Conservation (phyloP, 2,113 vertebrate genomes). For the Triplophysa tibetana region DNA sequence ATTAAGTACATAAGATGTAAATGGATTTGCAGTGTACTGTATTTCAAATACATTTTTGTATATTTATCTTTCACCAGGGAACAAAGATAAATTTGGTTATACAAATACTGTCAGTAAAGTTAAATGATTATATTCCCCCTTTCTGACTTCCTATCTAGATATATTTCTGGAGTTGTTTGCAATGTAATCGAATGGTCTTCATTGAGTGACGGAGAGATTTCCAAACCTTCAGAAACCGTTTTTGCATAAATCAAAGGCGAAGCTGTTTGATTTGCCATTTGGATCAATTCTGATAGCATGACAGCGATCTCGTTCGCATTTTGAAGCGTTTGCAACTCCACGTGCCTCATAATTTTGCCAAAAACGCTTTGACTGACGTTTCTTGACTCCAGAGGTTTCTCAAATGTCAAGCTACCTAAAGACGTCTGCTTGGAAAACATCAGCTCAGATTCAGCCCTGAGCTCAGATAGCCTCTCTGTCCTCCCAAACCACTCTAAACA, state of each 20-base stretch:
- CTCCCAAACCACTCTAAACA: neutral
- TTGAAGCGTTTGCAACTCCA: constrained; percentile 4
- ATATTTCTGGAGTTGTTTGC: neutral
- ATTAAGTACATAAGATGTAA: too few relatives aligned
- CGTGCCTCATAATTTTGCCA: constrained; percentile 24
- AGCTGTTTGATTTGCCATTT: constrained; percentile 42
- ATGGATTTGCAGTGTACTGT: too few relatives aligned
- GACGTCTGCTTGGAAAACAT: neutral
- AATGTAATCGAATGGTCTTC: neutral
- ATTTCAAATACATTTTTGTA: too few relatives aligned
- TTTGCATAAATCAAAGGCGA: neutral
- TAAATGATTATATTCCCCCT: neutral
- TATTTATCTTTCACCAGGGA: too few relatives aligned
- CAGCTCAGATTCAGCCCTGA: neutral
- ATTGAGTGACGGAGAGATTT: neutral
- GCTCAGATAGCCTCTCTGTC: neutral
- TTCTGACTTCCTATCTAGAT: neutral
- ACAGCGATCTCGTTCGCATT: constrained; percentile 10
- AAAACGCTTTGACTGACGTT: constrained; percentile 30
- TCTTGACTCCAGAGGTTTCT: constrained; percentile 27
- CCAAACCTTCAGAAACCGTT: neutral
- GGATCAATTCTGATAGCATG: constrained; percentile 2
- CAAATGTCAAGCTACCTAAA: constrained; percentile 45
- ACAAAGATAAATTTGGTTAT: too few relatives aligned
- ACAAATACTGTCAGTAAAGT: neutral